Evolutionary conservation across 1,140 invertebrate genomes (phyloP), one percentile per base, ranked within the genome.

Genomic region (Trypoxylus dichotomus): DNA sequence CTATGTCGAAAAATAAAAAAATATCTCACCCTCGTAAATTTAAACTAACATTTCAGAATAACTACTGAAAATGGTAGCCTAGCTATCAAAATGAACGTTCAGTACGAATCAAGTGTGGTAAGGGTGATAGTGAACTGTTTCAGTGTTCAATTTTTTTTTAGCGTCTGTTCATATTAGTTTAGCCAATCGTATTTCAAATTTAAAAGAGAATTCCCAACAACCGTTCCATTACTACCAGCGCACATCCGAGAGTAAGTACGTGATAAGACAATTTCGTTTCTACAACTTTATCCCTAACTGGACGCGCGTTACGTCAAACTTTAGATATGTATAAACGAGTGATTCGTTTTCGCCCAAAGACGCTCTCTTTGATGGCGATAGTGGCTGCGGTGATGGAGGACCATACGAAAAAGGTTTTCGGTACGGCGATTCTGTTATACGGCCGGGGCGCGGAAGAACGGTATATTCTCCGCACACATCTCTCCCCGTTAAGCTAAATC

Each of bases 401-500:
- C 24, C 24, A 6, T 29, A 29, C 60, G 19, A 24, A 24, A 68
- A 68, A 68, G 60, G 60, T 68, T 54, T 37, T 54, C 60, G 24
- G 21, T 27, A 24, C 19, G 19, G 15, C 60, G 60, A 24, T 68
- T 68, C 8, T 13, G 60, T 68, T 29, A 68, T 68, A 25, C 24
- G 27, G 21, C 60, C 60, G 27, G 60, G 7, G 60, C 6, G 19
- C 47, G 47, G 47, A 19, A 54, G 25, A 68, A 13, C 21, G 7
- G 19, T 24, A 63, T 58, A 58, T 76, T 78, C 74, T 71, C 78
- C 74, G 73, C 78, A 68, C 74, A 72, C 78, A 68, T 68, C 60
- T 68, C 60, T 68, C 60, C 60, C 60, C 60, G 60, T 68, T 68
- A 68, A 68, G 74, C 79, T 79, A 83, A 84, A 83, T 83, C 83